Percentiles rank a stretch among this genome's conserved stretches.
These are phyloP conservation scores for Lepidurus apus DNA, from an alignment of 1,140 invertebrate species.

Conservation along the genomic window DNA sequence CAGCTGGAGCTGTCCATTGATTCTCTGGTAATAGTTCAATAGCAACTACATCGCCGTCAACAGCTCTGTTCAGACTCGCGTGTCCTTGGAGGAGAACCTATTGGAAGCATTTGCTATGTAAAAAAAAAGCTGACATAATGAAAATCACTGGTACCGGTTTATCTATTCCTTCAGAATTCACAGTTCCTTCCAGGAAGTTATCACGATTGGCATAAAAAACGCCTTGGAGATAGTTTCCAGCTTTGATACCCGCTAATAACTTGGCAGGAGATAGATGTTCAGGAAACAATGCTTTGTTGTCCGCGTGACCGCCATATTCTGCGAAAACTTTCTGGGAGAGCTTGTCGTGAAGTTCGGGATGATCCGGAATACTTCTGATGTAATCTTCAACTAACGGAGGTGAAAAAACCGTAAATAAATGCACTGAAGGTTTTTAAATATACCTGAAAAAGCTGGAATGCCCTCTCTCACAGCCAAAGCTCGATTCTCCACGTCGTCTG, in stretches of 20 bases:
- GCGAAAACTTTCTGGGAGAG: constrained; percentile 61
- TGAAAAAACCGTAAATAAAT: constrained; percentile 38
- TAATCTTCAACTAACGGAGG: constrained; percentile 61
- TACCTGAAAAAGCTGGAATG: constrained; percentile 53
- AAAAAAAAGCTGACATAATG: constrained; percentile 17
- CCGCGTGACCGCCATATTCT: constrained; percentile 48
- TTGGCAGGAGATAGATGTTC: constrained; percentile 73
- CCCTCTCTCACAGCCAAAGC: constrained; percentile 62
- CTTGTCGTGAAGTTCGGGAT: constrained; percentile 69
- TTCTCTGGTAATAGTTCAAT: constrained; percentile 82
- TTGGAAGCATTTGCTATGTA: constrained; percentile 44
- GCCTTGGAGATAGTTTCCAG: constrained; percentile 73
- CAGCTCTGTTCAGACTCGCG: constrained; percentile 82
- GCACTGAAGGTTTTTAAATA: constrained; percentile 25
- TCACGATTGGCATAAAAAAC: constrained; percentile 71
- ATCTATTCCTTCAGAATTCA: constrained; percentile 69
- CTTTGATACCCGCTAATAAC: constrained; percentile 70
- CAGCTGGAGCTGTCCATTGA: constrained; percentile 82
- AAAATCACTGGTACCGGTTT: constrained; percentile 56
- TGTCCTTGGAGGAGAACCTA: constrained; percentile 84
- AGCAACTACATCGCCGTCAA: constrained; percentile 92
- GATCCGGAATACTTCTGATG: constrained; percentile 59
- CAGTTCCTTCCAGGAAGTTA: constrained; percentile 91
- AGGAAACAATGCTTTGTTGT: constrained; percentile 68
- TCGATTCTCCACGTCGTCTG: constrained; percentile 77